Evolutionary conservation across 2,888 invertebrate genomes (phyloP).

Genomic region (Diachrysia chrysitis): DNA sequence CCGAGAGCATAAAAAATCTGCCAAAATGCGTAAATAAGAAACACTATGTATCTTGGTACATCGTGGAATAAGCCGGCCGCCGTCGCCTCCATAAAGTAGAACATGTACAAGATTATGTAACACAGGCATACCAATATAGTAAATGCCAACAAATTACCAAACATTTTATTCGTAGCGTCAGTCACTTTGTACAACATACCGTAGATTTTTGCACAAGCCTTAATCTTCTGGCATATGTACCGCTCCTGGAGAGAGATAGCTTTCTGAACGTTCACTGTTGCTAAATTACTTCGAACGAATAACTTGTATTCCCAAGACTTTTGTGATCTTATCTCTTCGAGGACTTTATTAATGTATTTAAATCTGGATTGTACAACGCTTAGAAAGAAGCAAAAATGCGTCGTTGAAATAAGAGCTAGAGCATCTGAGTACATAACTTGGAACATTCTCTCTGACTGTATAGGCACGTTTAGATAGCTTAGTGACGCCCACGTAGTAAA

Average conservation of each 20-base stretch:
- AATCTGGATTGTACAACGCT: constrained; percentile 68
- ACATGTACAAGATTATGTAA: constrained; percentile 71
- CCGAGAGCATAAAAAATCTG: constrained; percentile 68
- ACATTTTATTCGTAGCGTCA: constrained; percentile 62
- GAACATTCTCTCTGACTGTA: constrained; percentile 72
- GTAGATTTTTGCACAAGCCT: constrained; percentile 70
- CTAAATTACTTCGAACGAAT: constrained; percentile 60
- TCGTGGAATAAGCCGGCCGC: constrained; percentile 76
- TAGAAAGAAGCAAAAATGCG: constrained; percentile 69
- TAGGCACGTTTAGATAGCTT: constrained; percentile 51
- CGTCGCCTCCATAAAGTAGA: constrained; percentile 82
- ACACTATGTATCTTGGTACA: constrained; percentile 66
- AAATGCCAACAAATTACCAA: constrained; percentile 68
- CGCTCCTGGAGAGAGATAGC: constrained; percentile 66
- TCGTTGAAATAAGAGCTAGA: constrained; percentile 64
- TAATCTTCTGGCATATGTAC: constrained; percentile 71
- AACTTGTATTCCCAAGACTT: constrained; percentile 68
- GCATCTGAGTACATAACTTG: constrained; percentile 70
- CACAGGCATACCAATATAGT: constrained; percentile 65
- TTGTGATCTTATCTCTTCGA: constrained; percentile 64
- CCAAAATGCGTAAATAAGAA: constrained; percentile 74
- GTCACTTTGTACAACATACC: constrained; percentile 68
- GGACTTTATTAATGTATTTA: constrained; percentile 68
- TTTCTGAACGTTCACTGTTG: constrained; percentile 55
- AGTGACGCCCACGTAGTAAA: constrained; percentile 68